These are phyloP conservation scores for Copidosoma aretas DNA, from an alignment of 2,888 invertebrate species.

Conservation along the genomic window DNA sequence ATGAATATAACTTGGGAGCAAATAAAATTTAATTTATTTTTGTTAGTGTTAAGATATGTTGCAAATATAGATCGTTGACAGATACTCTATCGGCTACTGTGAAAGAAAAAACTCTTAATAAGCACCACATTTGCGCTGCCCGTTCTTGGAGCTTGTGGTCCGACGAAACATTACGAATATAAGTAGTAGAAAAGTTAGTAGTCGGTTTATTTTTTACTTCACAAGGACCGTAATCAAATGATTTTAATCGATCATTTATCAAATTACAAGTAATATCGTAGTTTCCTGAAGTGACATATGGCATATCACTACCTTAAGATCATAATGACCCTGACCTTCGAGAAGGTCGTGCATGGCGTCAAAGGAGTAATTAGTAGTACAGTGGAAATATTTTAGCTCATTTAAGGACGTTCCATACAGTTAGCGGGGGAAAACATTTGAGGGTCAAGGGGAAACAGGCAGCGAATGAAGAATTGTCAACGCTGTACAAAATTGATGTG, in stretches of 20 bases:
- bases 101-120: conserved; percentile 38
- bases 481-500: no score
- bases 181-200: conserved; percentile 1
- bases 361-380: conserved; percentile 19
- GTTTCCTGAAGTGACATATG: neutral
- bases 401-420: no score
- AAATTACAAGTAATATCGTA: neutral
- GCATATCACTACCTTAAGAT: conserved; percentile 1
- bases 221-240: neutral
- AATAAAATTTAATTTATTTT: conserved; percentile 37
- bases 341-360: conserved; percentile 10
- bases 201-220: conserved; percentile 14
- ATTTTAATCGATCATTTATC: conserved; percentile 12
- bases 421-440: no score
- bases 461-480: no score
- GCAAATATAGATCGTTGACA: conserved; percentile 28
- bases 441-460: no score
- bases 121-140: conserved; percentile 37
- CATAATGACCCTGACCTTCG: neutral
- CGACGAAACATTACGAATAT: neutral
- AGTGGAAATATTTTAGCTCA: conserved; percentile 28
- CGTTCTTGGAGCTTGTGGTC: conserved; percentile 34
- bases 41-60: conserved; percentile 27
- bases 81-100: conserved; percentile 32
- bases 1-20: conserved; percentile 20